Conservation (phyloP, 1,140 invertebrate genomes). For the Temnothorax curvispinosus region DNA sequence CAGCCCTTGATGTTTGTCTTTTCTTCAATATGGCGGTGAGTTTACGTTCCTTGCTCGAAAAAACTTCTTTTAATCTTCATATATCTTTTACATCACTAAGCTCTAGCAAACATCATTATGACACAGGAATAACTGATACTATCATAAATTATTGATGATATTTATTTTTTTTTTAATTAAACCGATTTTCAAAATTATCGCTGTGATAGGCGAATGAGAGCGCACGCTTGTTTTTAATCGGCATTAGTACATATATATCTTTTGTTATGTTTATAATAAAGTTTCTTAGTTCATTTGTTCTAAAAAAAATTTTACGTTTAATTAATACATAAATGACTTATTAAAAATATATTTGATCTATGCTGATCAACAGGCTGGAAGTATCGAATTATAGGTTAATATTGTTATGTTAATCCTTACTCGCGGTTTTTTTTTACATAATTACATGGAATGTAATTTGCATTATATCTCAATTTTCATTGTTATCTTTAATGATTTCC, state of each 20-base stretch:
- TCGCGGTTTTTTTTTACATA: too few relatives aligned
- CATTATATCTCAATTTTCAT: too few relatives aligned
- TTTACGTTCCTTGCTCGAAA: conserved; percentile 61
- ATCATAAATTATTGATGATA: neutral
- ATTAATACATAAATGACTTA: conserved; percentile 14
- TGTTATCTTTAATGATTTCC: too few relatives aligned
- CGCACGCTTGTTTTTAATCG: conserved; percentile 37
- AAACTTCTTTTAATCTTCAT: conserved; percentile 67
- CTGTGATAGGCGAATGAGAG: conserved; percentile 7
- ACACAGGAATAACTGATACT: neutral
- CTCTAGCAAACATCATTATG: conserved; percentile 11
- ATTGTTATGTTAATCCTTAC: neutral
- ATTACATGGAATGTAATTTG: neutral
- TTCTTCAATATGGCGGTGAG: conserved; percentile 81
- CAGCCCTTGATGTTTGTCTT: neutral
- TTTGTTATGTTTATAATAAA: conserved; percentile 9
- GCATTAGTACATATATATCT: neutral
- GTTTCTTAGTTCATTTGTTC: neutral
- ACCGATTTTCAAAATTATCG: neutral
- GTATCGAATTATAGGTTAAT: neutral
- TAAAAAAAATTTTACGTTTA: neutral
- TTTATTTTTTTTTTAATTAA: conserved; percentile 56
- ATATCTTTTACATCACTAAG: conserved; percentile 74
- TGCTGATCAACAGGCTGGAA: neutral
- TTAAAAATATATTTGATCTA: neutral